Evolutionary conservation across 2,888 invertebrate species (phyloP).

Genomic region (Agrotis clavis): DNA sequence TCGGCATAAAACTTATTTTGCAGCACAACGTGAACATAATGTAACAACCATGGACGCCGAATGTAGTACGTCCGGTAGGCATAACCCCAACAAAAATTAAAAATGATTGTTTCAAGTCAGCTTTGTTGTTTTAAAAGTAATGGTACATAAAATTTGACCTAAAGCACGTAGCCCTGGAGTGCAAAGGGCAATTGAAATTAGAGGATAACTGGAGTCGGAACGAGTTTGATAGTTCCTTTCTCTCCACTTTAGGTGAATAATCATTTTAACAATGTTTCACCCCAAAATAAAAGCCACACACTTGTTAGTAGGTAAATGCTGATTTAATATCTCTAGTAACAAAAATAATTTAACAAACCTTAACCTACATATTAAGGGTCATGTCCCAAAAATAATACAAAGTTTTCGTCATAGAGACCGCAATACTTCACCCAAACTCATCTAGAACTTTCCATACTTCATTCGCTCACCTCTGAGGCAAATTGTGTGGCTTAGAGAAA

Average conservation of each 20-base stretch:
- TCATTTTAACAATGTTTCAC: too few relatives aligned
- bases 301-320: too few relatives aligned
- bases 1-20: neutral
- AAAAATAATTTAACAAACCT: neutral
- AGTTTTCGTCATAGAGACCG: slow-evolving; percentile 13
- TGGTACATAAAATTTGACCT: too few relatives aligned
- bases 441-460: slow-evolving; percentile 21
- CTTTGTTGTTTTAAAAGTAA: neutral
- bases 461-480: slow-evolving; percentile 20
- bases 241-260: too few relatives aligned
- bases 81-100: neutral
- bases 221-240: too few relatives aligned
- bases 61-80: too few relatives aligned
- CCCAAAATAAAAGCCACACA: too few relatives aligned
- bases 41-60: too few relatives aligned
- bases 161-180: too few relatives aligned
- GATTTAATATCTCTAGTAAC: neutral
- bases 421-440: slow-evolving; percentile 12
- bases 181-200: too few relatives aligned
- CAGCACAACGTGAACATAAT: neutral
- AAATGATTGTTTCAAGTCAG: neutral
- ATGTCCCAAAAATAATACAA: slow-evolving; percentile 19
- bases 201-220: too few relatives aligned
- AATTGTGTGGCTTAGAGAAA: neutral
- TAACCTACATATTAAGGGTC: slow-evolving; percentile 1